phyloP scores from a whole-genome alignment of 2,797 vertebrate genomes.

The Chromobotia macracanthus region DNA sequence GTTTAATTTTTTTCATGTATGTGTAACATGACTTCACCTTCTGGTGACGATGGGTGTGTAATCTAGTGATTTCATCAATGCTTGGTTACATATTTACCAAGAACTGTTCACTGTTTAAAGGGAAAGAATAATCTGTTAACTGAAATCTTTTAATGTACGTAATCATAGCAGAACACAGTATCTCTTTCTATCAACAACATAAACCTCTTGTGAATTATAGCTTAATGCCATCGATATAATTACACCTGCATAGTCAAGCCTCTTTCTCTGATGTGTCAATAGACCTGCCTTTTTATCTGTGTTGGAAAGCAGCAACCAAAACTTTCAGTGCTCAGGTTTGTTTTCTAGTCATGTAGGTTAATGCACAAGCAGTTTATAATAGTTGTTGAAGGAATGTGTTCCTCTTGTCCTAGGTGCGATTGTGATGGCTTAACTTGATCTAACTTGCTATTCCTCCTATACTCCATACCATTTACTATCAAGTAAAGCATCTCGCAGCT shows the following conservation, averaged over 20 bases:
- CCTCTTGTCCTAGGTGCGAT: slow-evolving; percentile 38
- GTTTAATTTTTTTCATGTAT: neutral
- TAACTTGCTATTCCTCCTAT: slow-evolving; percentile 17
- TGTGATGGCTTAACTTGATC: slow-evolving; percentile 36
- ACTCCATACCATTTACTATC: slow-evolving; percentile 18
- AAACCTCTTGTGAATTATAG: neutral
- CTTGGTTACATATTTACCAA: slow-evolving; percentile 13
- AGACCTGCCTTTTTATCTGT: slow-evolving; percentile 18
- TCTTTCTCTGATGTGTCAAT: slow-evolving; percentile 15
- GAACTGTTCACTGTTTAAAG: neutral
- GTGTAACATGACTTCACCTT: slow-evolving; percentile 27
- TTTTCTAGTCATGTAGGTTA: slow-evolving; percentile 4
- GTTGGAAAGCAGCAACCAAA: slow-evolving; percentile 59
- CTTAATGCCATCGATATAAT: too few species aligned
- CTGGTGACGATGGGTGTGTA: neutral
- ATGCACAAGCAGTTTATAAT: slow-evolving; percentile 54
- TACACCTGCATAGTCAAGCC: slow-evolving; percentile 17
- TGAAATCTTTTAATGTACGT: neutral
- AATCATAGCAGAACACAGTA: neutral
- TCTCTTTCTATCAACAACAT: neutral
- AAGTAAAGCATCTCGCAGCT: slow-evolving; percentile 8
- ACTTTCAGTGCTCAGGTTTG: slow-evolving; percentile 20
- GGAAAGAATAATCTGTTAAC: neutral
- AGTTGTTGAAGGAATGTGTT: slow-evolving; percentile 46
- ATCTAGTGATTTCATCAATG: slow-evolving; percentile 9